Evolutionary conservation across 2,797 vertebrate genomes (phyloP).

Genomic region (Sarcoramphus papa): DNA sequence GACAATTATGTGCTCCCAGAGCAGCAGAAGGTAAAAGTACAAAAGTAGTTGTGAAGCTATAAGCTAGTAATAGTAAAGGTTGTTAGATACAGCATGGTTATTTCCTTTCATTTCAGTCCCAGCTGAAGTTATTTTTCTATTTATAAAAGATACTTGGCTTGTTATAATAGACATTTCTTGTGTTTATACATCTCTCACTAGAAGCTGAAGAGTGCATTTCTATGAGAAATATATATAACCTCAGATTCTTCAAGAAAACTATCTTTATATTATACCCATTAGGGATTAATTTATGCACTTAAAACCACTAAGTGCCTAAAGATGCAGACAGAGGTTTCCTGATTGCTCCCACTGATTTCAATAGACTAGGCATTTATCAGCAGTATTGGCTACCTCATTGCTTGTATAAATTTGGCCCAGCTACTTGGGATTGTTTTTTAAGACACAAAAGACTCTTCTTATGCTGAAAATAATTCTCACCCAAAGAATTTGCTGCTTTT

Average conservation of each 20-base stretch:
- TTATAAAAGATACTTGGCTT: background rate
- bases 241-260: background rate
- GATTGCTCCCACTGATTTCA: background rate
- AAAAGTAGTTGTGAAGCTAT: background rate
- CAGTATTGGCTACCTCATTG: background rate
- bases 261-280: background rate
- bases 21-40: slow-evolving; percentile 24
- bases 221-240: background rate
- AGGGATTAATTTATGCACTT: background rate
- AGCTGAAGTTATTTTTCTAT: background rate
- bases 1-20: slow-evolving; percentile 5
- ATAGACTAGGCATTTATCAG: background rate
- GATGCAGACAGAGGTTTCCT: background rate
- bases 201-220: background rate
- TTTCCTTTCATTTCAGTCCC: background rate
- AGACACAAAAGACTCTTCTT: background rate
- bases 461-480: background rate
- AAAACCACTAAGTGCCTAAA: background rate
- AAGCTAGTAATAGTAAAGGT: background rate
- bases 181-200: background rate
- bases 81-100: background rate
- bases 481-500: background rate
- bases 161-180: background rate
- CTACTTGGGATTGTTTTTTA: background rate
- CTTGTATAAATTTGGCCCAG: background rate